These are phyloP conservation scores for Drosophila demipolita DNA, from an alignment of 2,888 invertebrate genomes.

Conservation along the genomic window DNA sequence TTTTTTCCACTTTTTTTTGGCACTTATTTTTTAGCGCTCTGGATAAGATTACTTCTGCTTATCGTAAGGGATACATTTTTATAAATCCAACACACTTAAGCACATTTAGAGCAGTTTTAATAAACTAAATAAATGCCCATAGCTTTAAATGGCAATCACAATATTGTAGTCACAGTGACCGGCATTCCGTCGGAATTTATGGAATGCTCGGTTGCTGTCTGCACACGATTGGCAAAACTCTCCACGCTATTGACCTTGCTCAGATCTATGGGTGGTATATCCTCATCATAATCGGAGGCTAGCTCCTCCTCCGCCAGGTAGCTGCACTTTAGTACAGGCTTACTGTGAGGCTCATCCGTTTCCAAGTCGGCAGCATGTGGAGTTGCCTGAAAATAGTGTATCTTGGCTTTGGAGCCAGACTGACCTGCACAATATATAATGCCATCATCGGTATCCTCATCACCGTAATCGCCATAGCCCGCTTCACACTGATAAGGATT, in stretches of 20 bases:
- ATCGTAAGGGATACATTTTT: constrained; percentile 2
- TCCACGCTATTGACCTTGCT: constrained; percentile 77
- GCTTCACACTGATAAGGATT: constrained; percentile 84
- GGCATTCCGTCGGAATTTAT: constrained; percentile 82
- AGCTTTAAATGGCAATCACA: constrained; percentile 79
- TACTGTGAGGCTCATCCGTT: constrained; percentile 37
- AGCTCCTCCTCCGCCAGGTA: constrained; percentile 75
- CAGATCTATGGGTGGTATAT: constrained; percentile 79
- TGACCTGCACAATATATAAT: constrained; percentile 81
- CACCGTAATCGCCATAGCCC: constrained; percentile 81
- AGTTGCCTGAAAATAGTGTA: constrained; percentile 72
- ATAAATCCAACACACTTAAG: constrained; percentile 5
- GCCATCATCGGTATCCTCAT: constrained; percentile 82
- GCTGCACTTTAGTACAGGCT: constrained; percentile 49
- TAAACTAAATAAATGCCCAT: constrained; percentile 3
- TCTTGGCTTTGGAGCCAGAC: constrained; percentile 55
- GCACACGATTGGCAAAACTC: constrained; percentile 79
- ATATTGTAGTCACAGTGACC: constrained; percentile 84
- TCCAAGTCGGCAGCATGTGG: constrained; percentile 51
- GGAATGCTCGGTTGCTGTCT: constrained; percentile 77
- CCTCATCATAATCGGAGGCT: constrained; percentile 80
- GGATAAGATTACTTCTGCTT: constrained; percentile 12
- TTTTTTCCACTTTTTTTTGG: constrained; percentile 26
- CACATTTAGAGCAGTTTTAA: constrained; percentile 7
- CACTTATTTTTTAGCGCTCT: constrained; percentile 26